Evolutionary conservation across 2,113 vertebrate genomes (phyloP).

Genomic region (Eulemur rufifrons): DNA sequence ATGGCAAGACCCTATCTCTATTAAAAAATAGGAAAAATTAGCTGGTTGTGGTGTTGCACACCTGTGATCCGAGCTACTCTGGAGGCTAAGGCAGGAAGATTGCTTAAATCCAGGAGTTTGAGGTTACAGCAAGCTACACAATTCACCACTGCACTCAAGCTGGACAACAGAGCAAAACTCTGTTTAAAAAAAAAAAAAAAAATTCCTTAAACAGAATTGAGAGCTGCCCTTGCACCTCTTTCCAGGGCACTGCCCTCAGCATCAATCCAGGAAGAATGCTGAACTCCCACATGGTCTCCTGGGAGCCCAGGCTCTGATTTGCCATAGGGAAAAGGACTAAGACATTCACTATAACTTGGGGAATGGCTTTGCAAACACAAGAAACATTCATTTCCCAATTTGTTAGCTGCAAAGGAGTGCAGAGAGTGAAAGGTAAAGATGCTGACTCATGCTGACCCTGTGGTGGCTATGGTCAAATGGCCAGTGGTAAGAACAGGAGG

Average conservation of each 20-base stretch:
- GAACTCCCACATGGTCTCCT: neutral
- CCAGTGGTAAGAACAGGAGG: neutral
- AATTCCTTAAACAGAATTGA: slow-evolving; percentile 1
- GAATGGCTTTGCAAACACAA: neutral
- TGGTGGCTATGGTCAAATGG: neutral
- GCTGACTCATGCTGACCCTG: too few relatives aligned
- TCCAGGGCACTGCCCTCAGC: neutral
- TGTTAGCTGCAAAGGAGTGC: neutral
- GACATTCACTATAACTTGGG: neutral
- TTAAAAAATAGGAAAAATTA: too few relatives aligned
- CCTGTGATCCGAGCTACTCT: too few relatives aligned
- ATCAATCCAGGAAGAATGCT: neutral
- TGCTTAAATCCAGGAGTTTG: too few relatives aligned
- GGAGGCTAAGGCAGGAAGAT: too few relatives aligned
- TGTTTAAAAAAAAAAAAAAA: too few relatives aligned
- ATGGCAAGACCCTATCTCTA: too few relatives aligned
- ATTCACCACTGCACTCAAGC: too few relatives aligned
- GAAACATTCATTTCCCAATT: neutral
- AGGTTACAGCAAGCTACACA: too few relatives aligned
- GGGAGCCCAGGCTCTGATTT: neutral
- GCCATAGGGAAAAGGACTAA: neutral
- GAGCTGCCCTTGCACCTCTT: neutral
- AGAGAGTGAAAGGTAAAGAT: neutral
- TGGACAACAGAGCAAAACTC: too few relatives aligned
- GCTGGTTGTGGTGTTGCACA: too few relatives aligned